These are phyloP conservation scores for Polypterus bichir DNA, from an alignment of 2,113 vertebrate genomes.

Conservation along the genomic window DNA sequence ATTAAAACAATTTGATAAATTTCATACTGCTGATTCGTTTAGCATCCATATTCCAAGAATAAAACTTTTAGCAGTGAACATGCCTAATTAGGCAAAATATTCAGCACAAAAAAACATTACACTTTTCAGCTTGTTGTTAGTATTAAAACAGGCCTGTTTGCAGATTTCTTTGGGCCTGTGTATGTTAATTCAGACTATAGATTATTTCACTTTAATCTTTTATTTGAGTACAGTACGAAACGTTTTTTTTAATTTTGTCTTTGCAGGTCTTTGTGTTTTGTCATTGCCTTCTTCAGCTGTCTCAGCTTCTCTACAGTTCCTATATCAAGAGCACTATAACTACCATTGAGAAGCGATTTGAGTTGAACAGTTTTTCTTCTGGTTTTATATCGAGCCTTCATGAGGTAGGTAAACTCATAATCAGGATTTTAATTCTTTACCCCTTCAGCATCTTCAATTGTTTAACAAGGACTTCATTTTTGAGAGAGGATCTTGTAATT, in stretches of 20 bases:
- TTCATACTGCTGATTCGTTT: too few relatives aligned
- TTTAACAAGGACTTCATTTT: background rate
- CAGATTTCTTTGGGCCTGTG: too few relatives aligned
- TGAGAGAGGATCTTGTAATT: background rate
- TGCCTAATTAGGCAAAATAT: too few relatives aligned
- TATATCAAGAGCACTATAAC: slow-evolving; percentile 96
- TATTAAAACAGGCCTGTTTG: too few relatives aligned
- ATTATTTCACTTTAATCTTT: too few relatives aligned
- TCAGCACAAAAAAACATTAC: too few relatives aligned
- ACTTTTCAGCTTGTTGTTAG: too few relatives aligned
- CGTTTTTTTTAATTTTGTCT: background rate
- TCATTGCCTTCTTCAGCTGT: slow-evolving; percentile 82
- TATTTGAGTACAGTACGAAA: too few relatives aligned
- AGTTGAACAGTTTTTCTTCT: slow-evolving; percentile 83
- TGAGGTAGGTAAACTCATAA: slow-evolving; percentile 53
- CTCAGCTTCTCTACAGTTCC: slow-evolving; percentile 81
- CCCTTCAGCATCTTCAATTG: background rate
- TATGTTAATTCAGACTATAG: too few relatives aligned
- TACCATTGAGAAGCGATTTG: slow-evolving; percentile 90
- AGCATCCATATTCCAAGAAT: too few relatives aligned
- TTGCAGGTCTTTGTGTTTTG: slow-evolving; percentile 80
- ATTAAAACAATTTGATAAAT: too few relatives aligned
- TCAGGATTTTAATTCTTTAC: background rate
- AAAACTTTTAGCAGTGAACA: too few relatives aligned
- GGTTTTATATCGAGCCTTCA: slow-evolving; percentile 89